Conservation (phyloP, 2,797 vertebrate genomes). For the Fratercula arctica region DNA sequence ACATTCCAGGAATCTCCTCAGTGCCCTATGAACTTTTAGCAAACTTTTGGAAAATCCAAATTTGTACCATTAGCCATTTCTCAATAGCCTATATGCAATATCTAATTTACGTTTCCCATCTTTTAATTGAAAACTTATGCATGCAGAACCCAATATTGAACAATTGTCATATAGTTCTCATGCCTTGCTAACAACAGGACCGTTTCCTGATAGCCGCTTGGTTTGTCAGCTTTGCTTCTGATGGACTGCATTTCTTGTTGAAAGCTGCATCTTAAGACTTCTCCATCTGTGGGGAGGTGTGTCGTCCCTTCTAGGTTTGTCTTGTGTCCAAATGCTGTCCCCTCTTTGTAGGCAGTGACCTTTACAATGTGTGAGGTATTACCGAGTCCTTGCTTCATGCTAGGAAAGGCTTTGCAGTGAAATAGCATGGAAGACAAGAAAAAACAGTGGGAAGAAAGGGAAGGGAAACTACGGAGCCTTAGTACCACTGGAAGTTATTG, state of each 20-base stretch:
- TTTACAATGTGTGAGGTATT: background rate
- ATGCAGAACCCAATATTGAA: background rate
- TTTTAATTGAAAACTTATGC: background rate
- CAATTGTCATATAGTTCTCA: background rate
- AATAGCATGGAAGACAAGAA: background rate
- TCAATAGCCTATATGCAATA: background rate
- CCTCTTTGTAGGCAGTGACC: background rate
- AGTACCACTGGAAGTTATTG: background rate
- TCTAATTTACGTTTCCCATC: background rate
- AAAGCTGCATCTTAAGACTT: background rate
- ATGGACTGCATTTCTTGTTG: background rate
- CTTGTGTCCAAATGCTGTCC: background rate
- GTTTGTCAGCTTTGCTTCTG: background rate
- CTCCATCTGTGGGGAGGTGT: background rate
- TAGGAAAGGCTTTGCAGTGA: background rate
- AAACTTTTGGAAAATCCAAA: background rate
- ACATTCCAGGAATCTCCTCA: background rate
- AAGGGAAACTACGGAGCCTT: background rate
- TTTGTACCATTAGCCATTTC: background rate
- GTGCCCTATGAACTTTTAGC: background rate
- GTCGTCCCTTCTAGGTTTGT: background rate
- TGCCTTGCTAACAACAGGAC: background rate
- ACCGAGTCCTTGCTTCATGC: background rate
- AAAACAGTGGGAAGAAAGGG: background rate
- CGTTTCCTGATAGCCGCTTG: background rate